phyloP scores from a whole-genome alignment of 2,888 invertebrate species.

The Callyntrura sp. region DNA sequence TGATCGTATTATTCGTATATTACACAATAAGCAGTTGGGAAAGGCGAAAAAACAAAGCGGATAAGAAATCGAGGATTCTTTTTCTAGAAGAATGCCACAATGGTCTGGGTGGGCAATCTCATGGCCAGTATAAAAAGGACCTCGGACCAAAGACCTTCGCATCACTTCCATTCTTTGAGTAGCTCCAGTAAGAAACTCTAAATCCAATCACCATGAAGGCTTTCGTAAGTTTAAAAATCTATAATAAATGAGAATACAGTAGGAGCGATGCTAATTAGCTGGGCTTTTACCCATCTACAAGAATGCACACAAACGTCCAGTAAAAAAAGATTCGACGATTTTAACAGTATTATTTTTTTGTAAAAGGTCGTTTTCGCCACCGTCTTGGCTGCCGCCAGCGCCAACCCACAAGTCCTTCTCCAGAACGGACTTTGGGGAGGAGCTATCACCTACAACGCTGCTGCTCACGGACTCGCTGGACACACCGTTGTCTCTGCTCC shows the following conservation, averaged over 20 bases:
- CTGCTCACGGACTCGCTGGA: conserved; percentile 48
- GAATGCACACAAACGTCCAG: background rate
- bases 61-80: conserved; percentile 56
- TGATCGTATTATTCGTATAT: background rate
- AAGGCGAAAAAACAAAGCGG: conserved; percentile 39
- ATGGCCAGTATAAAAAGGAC: conserved; percentile 77
- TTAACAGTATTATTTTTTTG: background rate
- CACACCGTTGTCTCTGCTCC: conserved; percentile 70
- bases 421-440: conserved; percentile 55
- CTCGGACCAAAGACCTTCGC: conserved; percentile 61
- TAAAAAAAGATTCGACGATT: too few species aligned
- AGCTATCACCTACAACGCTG: conserved; percentile 46
- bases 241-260: background rate
- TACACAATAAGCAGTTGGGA: background rate
- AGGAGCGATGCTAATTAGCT: background rate
- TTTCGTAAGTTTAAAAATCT: conserved; percentile 77
- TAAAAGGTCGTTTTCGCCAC: conserved; percentile 87
- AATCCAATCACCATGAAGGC: conserved; percentile 79
- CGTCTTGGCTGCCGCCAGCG: conserved; percentile 85
- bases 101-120: conserved; percentile 73
- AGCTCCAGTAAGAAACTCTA: conserved; percentile 61
- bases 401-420: conserved; percentile 83
- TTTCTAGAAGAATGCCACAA: background rate
- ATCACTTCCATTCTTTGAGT: conserved; percentile 67
- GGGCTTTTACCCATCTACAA: background rate